Base-by-base conservation (phyloP, 2,113 vertebrate genomes). In the Hyaena hyaena region DNA sequence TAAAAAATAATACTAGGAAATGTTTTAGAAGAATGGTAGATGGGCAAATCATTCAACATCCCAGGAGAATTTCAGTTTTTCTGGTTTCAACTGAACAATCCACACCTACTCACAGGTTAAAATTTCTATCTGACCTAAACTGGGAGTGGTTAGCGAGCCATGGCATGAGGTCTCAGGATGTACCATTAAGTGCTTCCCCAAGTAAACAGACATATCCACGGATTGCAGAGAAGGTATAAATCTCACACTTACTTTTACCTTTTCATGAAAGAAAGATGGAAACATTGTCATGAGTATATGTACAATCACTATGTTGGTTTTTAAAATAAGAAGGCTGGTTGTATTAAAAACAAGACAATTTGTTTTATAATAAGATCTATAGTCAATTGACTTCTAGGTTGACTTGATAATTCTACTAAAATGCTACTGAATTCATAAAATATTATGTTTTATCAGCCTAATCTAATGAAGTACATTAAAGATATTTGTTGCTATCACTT, bases 341-440 rank as follows among this genome's bases (percentile, higher is more conserved):
- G 2, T 80, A 88, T 71, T 83, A 95, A 95, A 98, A 96, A 93
- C 3, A 17, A 97, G 33, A 76, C 93, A 74, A 96, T 94, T 11
- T 73, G n/a, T 88, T 95, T 92, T 88, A 95, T 66, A 95, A 96
- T 61, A 93, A 90, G 19, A 93, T 73, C 63, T 79, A 88, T 7
- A 63, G 48, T 76, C 91, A 92, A 76, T 0, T 96, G 48, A 96
- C 66, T 93, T 48, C 35, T 53, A 96, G 33, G 14, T 31, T 81
- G 71, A 93, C 65, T 50, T 73, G 96, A 48, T 45, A 96, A 79
- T 95, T 97, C 84, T 97, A 35, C 87, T 93, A 92, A 97, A 90
- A 73, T 77, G 50, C 14, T 61, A 95, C 81, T 71, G 10, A 89
- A 89, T 77, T 26, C 65, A 92, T 73, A 95, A 96, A 95, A 92